Conservation (phyloP, 2,797 vertebrate species). For the Gouania willdenowi region DNA sequence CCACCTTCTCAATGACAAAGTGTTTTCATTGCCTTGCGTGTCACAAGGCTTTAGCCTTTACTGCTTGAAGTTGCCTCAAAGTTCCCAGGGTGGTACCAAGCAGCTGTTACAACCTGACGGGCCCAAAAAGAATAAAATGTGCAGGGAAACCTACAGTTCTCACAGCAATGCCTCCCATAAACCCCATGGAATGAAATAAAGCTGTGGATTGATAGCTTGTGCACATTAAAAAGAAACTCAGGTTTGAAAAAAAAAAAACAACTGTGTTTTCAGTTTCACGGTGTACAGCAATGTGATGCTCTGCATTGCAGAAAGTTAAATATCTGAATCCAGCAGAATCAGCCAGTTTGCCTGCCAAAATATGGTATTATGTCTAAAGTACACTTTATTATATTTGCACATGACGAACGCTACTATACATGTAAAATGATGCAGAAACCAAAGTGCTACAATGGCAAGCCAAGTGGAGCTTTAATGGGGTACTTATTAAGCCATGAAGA, state of each 20-base stretch:
- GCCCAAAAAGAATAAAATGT: conserved; percentile 1
- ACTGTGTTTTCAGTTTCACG: conserved; percentile 35
- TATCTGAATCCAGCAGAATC: too few relatives aligned
- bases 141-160: conserved; percentile 20
- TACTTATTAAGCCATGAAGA: conserved; percentile 64
- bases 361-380: too few relatives aligned
- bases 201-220: conserved; percentile 68
- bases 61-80: conserved; percentile 18
- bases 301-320: not conserved
- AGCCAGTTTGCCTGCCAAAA: too few relatives aligned
- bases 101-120: conserved; percentile 36
- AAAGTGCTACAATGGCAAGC: conserved; percentile 29
- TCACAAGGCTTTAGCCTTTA: conserved; percentile 27
- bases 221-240: conserved; percentile 60
- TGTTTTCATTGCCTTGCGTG: conserved; percentile 7
- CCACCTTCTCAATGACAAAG: not conserved
- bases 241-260: conserved; percentile 51
- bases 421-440: conserved; percentile 11
- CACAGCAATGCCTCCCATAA: conserved; percentile 55
- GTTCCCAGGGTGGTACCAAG: conserved; percentile 17
- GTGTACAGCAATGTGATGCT: conserved; percentile 21
- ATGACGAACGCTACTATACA: too few relatives aligned
- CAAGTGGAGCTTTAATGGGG: conserved; percentile 38
- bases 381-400: too few relatives aligned
- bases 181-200: conserved; percentile 53